These are phyloP conservation scores for Fragum fragum DNA, from an alignment of 2,888 invertebrate species.

Conservation along the genomic window DNA sequence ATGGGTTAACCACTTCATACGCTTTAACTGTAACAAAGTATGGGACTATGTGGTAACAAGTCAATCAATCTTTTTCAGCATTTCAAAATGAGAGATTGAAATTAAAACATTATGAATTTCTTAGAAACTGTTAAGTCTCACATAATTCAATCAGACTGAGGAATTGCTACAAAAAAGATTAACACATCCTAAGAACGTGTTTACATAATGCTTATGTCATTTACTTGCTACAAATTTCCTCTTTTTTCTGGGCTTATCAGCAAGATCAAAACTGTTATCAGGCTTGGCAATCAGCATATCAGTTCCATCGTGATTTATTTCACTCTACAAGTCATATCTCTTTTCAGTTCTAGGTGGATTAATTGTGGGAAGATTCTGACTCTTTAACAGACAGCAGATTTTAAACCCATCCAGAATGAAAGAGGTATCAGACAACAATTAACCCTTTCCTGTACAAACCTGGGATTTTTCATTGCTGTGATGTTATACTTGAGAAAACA, in stretches of 20 bases:
- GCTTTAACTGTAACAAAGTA: no score
- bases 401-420: no score
- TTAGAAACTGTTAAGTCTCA: neutral
- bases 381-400: neutral
- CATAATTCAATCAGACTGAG: constrained; percentile 14
- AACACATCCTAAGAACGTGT: constrained; percentile 23
- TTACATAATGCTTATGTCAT: constrained; percentile 26
- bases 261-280: constrained; percentile 25
- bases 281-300: constrained; percentile 30
- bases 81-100: neutral
- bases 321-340: neutral
- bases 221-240: constrained; percentile 24
- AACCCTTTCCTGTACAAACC: no score
- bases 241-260: constrained; percentile 10
- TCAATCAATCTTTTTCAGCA: no score
- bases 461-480: no score
- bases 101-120: neutral
- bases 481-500: no score
- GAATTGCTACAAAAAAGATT: constrained; percentile 1
- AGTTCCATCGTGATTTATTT: constrained; percentile 22
- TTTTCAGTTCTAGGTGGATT: neutral
- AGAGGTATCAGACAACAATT: no score
- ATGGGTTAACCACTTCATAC: no score
- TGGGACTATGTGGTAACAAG: no score
- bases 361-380: neutral